Evolutionary conservation across 1,140 invertebrate species (phyloP).

Genomic region (Phocides pigmalion): DNA sequence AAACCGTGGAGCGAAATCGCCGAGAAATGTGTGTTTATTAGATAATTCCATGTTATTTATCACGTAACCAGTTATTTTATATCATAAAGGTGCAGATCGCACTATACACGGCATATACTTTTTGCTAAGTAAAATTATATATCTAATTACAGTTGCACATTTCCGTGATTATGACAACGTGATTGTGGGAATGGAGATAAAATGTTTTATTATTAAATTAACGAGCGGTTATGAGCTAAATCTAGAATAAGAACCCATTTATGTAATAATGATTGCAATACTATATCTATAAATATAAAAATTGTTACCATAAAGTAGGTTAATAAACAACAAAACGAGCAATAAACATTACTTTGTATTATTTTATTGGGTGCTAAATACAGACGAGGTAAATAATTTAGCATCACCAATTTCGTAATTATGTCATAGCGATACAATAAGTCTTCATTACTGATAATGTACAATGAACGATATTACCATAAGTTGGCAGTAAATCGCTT

Average conservation of each 20-base stretch:
- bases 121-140: constrained; percentile 17
- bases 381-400: constrained; percentile 31
- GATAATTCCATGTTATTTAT: constrained; percentile 8
- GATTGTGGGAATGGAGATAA: constrained; percentile 12
- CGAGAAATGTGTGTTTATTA: background rate
- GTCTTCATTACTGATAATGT: constrained; percentile 34
- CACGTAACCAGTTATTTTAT: constrained; percentile 25
- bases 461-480: constrained; percentile 39
- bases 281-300: constrained; percentile 21
- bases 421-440: constrained; percentile 43
- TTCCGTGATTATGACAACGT: constrained; percentile 22
- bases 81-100: constrained; percentile 25
- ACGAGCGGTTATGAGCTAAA: background rate
- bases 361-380: constrained; percentile 28
- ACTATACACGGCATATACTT: constrained; percentile 5
- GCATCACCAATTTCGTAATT: constrained; percentile 39
- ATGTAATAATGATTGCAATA: background rate
- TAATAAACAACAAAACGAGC: constrained; percentile 6
- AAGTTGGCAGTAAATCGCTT: constrained; percentile 39
- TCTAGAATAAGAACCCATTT: background rate
- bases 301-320: constrained; percentile 5
- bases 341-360: constrained; percentile 4
- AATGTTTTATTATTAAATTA: constrained; percentile 4
- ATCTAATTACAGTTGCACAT: constrained; percentile 22
- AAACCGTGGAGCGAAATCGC: background rate